These are phyloP conservation scores for Arothron firmamentum DNA, from an alignment of 2,113 vertebrate genomes.

Conservation along the genomic window DNA sequence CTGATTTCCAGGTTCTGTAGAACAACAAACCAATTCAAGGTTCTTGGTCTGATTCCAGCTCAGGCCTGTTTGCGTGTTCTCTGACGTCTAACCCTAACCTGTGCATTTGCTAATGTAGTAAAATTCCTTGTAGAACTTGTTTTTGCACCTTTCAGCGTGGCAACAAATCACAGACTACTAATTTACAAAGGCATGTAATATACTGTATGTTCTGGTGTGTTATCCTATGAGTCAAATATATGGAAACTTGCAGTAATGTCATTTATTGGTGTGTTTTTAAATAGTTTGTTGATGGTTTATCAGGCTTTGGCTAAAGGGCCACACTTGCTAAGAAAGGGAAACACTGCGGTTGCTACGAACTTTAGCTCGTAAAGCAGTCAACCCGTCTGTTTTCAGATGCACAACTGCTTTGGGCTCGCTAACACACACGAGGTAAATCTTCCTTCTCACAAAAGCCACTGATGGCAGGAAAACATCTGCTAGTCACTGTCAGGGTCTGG, in stretches of 20 bases:
- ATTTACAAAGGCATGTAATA: too few relatives aligned
- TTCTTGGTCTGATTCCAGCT: too few relatives aligned
- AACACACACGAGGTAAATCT: constrained; percentile 53
- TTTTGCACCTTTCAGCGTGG: too few relatives aligned
- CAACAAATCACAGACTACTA: too few relatives aligned
- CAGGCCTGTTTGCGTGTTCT: too few relatives aligned
- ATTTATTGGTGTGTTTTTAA: constrained; percentile 4
- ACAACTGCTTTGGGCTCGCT: constrained; percentile 43
- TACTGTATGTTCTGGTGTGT: too few relatives aligned
- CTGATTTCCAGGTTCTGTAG: too few relatives aligned
- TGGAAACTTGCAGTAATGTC: background rate
- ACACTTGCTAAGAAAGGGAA: constrained; percentile 7
- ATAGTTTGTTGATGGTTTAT: background rate
- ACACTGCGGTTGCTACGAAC: constrained; percentile 6
- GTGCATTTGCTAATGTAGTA: too few relatives aligned
- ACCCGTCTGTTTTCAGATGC: constrained; percentile 32
- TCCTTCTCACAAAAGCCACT: constrained; percentile 58
- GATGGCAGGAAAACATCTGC: constrained; percentile 62
- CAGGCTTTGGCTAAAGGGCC: background rate
- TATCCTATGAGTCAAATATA: too few relatives aligned
- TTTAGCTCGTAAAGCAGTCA: constrained; percentile 17
- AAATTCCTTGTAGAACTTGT: too few relatives aligned
- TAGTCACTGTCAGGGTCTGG: constrained; percentile 62
- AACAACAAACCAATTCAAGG: too few relatives aligned
- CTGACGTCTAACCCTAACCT: too few relatives aligned